Conservation (phyloP, 2,113 vertebrate genomes). For the Mus spicilegus region DNA sequence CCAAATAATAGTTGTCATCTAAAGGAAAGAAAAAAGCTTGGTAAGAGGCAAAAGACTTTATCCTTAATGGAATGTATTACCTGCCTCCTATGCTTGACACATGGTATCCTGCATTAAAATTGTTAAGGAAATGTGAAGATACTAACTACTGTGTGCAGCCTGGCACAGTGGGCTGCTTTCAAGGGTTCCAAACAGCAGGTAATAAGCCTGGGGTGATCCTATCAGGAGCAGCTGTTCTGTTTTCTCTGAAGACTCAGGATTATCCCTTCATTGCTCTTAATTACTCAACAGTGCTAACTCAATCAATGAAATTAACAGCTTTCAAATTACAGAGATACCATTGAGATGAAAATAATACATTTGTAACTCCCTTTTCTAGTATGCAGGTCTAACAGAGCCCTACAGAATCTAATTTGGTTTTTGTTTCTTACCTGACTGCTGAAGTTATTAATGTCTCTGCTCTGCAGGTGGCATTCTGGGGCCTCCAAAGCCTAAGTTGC, state of each 20-base stretch:
- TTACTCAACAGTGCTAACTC: slow-evolving; percentile 48
- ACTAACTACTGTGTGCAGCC: background rate
- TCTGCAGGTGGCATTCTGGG: background rate
- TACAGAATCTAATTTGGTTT: background rate
- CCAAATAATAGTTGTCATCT: background rate
- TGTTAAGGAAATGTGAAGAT: background rate
- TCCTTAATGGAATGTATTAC: background rate
- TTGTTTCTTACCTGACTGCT: background rate
- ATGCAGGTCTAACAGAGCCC: background rate
- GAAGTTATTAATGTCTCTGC: background rate
- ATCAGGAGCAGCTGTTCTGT: slow-evolving; percentile 28
- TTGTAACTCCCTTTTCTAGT: background rate
- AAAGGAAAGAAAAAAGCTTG: background rate
- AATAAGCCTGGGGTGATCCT: slow-evolving; percentile 37
- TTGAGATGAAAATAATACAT: slow-evolving; percentile 46
- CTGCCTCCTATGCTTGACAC: background rate
- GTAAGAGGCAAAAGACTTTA: background rate
- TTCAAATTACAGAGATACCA: slow-evolving; percentile 14
- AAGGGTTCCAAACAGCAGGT: slow-evolving; percentile 48
- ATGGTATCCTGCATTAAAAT: background rate
- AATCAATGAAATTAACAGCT: slow-evolving; percentile 54
- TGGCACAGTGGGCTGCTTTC: slow-evolving; percentile 43
- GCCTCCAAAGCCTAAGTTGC: background rate
- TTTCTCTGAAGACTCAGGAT: slow-evolving; percentile 25
- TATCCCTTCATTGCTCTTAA: slow-evolving; percentile 57